These are phyloP conservation scores for Promerops cafer DNA, from an alignment of 2,113 vertebrate genomes.

Conservation along the genomic window DNA sequence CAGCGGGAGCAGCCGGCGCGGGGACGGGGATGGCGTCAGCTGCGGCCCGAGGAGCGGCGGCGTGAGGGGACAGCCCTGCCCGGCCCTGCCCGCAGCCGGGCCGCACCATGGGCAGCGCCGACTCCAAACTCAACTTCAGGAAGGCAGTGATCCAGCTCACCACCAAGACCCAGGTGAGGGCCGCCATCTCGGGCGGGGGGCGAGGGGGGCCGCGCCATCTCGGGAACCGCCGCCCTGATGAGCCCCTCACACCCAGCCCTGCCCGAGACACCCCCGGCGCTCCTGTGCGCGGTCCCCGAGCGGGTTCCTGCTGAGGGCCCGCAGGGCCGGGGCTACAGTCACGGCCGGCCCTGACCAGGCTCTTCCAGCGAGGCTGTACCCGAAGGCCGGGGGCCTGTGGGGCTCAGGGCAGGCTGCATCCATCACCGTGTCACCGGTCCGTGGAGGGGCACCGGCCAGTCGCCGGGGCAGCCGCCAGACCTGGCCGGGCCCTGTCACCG, in stretches of 20 bases:
- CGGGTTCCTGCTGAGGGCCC: background rate
- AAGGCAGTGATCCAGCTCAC: slow-evolving; percentile 98
- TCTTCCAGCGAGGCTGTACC: background rate
- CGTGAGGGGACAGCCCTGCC: background rate
- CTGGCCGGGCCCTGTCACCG: background rate
- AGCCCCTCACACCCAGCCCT: background rate
- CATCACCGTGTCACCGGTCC: background rate
- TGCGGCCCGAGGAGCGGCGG: background rate
- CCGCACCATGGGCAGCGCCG: slow-evolving; percentile 86
- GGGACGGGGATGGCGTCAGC: background rate
- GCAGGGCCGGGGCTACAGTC: background rate
- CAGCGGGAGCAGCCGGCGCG: background rate
- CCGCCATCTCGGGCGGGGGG: background rate
- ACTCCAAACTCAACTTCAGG: slow-evolving; percentile 96
- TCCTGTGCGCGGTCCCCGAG: background rate
- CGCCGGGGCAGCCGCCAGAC: background rate
- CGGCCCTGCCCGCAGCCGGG: background rate
- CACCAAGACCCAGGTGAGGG: slow-evolving; percentile 92
- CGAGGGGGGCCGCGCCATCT: slow-evolving; percentile 45
- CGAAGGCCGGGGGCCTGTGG: background rate
- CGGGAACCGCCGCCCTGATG: background rate
- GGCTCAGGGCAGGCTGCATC: background rate
- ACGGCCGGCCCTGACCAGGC: background rate
- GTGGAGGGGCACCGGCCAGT: background rate
- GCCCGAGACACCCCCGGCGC: background rate